Conservation (phyloP, 35 echinoderm and acorn worm species). For the Stichopus chloronotus region DNA sequence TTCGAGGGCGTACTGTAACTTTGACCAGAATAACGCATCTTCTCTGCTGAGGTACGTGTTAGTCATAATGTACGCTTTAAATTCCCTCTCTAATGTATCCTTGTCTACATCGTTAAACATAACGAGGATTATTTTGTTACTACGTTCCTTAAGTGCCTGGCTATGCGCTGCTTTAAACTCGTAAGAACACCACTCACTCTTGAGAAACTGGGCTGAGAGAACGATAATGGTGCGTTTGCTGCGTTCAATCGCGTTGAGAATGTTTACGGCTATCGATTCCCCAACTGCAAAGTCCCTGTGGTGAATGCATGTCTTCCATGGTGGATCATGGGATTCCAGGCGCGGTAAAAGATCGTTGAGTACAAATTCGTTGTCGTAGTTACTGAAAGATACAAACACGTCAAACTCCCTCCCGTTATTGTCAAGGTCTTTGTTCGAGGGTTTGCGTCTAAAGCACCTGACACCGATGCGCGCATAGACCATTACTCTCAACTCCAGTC, state of each 20-base stretch:
- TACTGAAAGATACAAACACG: constrained; percentile 75
- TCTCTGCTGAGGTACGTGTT: constrained; percentile 41
- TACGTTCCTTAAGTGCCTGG: constrained; percentile 54
- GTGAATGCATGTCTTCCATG: constrained; percentile 66
- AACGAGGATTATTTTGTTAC: constrained; percentile 58
- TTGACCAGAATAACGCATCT: constrained; percentile 50
- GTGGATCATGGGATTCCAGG: constrained; percentile 61
- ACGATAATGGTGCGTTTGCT: constrained; percentile 64
- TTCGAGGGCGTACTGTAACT: constrained; percentile 31
- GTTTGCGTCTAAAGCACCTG: constrained; percentile 29
- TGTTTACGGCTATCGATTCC: constrained; percentile 70
- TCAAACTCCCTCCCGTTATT: constrained; percentile 66
- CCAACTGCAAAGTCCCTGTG: constrained; percentile 77
- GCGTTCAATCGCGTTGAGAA: constrained; percentile 56
- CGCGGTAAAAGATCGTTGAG: constrained; percentile 54
- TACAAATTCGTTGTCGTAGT: constrained; percentile 61
- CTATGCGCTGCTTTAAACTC: constrained; percentile 70
- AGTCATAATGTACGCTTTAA: constrained; percentile 30
- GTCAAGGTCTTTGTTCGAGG: neutral
- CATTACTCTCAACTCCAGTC: constrained; percentile 40
- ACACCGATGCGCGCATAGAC: constrained; percentile 40
- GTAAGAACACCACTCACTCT: constrained; percentile 80
- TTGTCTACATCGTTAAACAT: constrained; percentile 60
- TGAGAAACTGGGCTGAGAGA: constrained; percentile 52
- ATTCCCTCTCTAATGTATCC: constrained; percentile 26